Percentiles rank a stretch among this genome's conserved stretches.
Conservation (phyloP, 2,113 vertebrate genomes). For the Pseudorectes ferrugineus region DNA sequence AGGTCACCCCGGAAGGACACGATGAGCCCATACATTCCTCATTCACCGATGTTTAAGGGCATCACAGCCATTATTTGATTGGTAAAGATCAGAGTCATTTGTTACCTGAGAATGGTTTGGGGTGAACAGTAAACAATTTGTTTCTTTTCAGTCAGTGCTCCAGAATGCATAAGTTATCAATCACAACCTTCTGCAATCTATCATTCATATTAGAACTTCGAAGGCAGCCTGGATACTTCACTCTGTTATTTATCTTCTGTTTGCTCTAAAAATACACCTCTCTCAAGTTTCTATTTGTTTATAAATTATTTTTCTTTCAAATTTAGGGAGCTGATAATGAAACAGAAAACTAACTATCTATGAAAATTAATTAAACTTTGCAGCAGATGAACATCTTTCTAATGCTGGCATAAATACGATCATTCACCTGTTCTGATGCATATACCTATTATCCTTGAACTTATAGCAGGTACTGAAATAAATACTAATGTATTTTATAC, state of each 20-base stretch:
- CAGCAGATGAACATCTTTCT: slow-evolving; percentile 31
- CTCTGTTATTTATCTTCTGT: slow-evolving; percentile 63
- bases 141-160: slow-evolving; percentile 67
- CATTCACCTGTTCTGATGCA: slow-evolving; percentile 15
- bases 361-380: slow-evolving; percentile 70
- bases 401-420: slow-evolving; percentile 32
- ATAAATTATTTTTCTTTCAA: slow-evolving; percentile 73
- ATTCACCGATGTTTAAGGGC: slow-evolving; percentile 52
- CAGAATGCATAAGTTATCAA: slow-evolving; percentile 57
- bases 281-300: slow-evolving; percentile 68
- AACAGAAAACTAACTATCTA: slow-evolving; percentile 68
- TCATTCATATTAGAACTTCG: slow-evolving; percentile 51
- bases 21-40: slow-evolving; percentile 34
- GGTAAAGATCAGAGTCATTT: slow-evolving; percentile 58
- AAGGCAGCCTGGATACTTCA: slow-evolving; percentile 4
- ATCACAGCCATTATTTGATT: slow-evolving; percentile 63
- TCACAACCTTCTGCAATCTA: slow-evolving; percentile 47
- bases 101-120: slow-evolving; percentile 63
- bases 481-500: slow-evolving; percentile 72
- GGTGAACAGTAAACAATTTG: slow-evolving; percentile 70
- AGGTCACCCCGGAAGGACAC: slow-evolving; percentile 44
- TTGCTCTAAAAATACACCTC: slow-evolving; percentile 63
- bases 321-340: slow-evolving; percentile 61
- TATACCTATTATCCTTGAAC: slow-evolving; percentile 59
- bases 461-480: slow-evolving; percentile 60